phyloP scores from a whole-genome alignment of 2,113 vertebrate species.

The Columbina picui region DNA sequence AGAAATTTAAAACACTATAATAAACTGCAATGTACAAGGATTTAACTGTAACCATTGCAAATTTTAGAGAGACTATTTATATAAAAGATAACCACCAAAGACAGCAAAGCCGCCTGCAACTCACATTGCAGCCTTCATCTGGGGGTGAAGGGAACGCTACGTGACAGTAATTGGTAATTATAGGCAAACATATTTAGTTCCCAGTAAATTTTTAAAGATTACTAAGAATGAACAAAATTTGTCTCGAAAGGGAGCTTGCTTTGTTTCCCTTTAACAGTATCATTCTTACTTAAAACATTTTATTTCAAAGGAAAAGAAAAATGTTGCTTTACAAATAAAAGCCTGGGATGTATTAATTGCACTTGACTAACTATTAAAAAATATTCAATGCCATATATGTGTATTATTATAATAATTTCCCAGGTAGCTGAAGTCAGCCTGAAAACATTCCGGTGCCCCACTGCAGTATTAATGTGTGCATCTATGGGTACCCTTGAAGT shows the following conservation, averaged over 20 bases:
- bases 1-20: neutral
- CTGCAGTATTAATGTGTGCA: neutral
- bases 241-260: neutral
- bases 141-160: neutral
- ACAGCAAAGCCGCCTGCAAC: neutral
- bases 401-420: neutral
- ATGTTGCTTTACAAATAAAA: neutral
- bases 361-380: neutral
- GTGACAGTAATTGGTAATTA: neutral
- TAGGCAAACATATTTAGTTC: neutral
- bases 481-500: accelerated
- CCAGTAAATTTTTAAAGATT: neutral
- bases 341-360: neutral
- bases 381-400: neutral
- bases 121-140: neutral
- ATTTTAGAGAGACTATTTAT: neutral
- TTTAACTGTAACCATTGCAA: neutral
- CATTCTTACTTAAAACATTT: neutral
- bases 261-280: neutral
- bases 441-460: neutral
- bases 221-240: neutral
- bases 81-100: neutral
- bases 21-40: neutral
- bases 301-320: neutral
- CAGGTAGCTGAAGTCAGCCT: neutral